These are phyloP conservation scores for Leucophenga varia DNA, from an alignment of 1,140 invertebrate species.

Conservation along the genomic window DNA sequence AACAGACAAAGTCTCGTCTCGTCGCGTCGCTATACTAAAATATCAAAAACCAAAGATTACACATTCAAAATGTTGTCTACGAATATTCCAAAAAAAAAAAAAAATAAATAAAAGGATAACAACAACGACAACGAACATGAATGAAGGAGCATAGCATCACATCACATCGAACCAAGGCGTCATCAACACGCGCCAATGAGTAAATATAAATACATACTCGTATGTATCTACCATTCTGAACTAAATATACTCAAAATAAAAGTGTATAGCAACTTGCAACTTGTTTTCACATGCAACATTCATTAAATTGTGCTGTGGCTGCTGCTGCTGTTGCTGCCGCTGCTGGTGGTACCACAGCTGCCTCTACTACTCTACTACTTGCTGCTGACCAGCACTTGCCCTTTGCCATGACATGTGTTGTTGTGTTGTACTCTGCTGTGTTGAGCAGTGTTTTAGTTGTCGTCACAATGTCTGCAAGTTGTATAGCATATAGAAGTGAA, in stretches of 20 bases:
- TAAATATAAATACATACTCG: too few relatives aligned
- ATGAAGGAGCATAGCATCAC: conserved; percentile 53
- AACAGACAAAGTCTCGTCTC: too few relatives aligned
- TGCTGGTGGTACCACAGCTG: background rate
- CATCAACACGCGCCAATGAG: conserved; percentile 25
- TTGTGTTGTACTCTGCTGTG: too few relatives aligned
- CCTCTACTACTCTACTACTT: conserved; percentile 26
- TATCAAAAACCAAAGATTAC: too few relatives aligned
- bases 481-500: too few relatives aligned
- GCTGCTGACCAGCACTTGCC: conserved; percentile 3
- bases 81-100: background rate
- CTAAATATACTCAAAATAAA: too few relatives aligned
- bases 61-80: background rate
- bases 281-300: too few relatives aligned
- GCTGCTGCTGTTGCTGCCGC: conserved; percentile 10
- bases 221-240: too few relatives aligned
- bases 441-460: conserved; percentile 23
- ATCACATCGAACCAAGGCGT: conserved; percentile 32
- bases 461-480: conserved; percentile 48
- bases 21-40: too few relatives aligned
- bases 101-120: background rate
- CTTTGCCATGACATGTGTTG: background rate
- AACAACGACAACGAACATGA: conserved; percentile 28
- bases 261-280: too few relatives aligned
- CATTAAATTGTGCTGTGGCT: background rate